phyloP scores from a whole-genome alignment of 2,113 vertebrate genomes.

The Aphelocoma coerulescens region DNA sequence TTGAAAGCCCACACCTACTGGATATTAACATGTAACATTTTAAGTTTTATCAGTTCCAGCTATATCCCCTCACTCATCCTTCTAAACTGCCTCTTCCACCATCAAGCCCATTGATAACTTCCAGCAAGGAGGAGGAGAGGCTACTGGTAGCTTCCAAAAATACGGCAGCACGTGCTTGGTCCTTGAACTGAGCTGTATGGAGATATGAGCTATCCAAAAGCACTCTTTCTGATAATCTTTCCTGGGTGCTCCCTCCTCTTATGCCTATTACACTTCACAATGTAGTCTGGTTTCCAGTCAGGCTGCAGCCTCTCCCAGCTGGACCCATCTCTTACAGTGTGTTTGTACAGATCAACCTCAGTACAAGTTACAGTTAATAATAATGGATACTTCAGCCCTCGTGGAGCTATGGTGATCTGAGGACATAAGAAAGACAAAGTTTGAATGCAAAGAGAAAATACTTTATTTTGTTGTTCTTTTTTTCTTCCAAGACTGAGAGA shows the following conservation, averaged over 20 bases:
- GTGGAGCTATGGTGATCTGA: background rate
- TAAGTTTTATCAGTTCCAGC: background rate
- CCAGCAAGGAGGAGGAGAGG: background rate
- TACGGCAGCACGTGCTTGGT: background rate
- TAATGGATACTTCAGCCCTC: background rate
- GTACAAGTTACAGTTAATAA: background rate
- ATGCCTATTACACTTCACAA: rapidly evolving
- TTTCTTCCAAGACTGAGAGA: background rate
- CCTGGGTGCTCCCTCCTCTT: background rate
- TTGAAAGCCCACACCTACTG: background rate
- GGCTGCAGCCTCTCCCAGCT: background rate
- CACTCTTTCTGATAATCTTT: no score
- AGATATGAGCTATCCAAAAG: background rate
- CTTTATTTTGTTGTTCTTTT: background rate
- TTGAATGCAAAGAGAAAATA: background rate
- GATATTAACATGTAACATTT: background rate
- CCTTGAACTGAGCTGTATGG: background rate
- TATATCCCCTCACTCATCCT: background rate
- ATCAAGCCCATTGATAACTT: background rate
- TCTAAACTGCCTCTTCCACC: background rate
- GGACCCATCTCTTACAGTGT: background rate
- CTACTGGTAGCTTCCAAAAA: background rate
- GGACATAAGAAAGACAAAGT: background rate
- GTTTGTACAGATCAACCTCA: background rate
- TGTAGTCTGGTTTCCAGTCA: background rate